Evolutionary conservation across 2,113 vertebrate genomes (phyloP).

Genomic region (Tichodroma muraria): DNA sequence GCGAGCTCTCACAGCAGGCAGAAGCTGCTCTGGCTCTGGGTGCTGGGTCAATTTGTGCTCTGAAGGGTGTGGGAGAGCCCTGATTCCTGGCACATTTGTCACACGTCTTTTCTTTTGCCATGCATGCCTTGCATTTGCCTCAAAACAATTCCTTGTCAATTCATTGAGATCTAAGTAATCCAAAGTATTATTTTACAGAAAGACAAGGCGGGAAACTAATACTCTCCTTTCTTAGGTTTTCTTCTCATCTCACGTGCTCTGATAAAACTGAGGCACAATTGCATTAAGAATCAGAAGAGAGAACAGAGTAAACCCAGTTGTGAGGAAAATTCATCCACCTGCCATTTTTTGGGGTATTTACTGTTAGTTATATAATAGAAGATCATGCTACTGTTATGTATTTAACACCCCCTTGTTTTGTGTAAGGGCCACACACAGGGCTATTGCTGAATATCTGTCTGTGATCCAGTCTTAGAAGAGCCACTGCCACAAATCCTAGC

Average conservation of each 20-base stretch:
- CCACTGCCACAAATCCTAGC: neutral
- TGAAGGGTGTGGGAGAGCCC: neutral
- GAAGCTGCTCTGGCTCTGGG: neutral
- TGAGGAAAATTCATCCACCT: neutral
- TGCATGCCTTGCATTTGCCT: neutral
- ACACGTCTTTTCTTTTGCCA: rapidly evolving
- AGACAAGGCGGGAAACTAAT: neutral
- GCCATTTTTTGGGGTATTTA: neutral
- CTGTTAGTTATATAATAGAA: neutral
- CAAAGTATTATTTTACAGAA: neutral
- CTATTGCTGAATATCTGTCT: neutral
- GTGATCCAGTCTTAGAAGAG: neutral
- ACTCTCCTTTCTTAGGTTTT: neutral
- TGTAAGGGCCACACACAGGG: neutral
- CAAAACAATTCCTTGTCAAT: neutral
- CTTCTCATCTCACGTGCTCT: neutral
- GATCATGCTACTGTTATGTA: neutral
- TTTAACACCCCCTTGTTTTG: neutral
- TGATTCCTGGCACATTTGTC: neutral
- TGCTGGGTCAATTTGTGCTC: neutral
- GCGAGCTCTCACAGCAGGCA: neutral
- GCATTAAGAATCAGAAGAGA: neutral
- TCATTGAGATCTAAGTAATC: neutral
- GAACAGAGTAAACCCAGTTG: neutral
- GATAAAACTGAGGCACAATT: neutral